These are phyloP conservation scores for Eupithecia pulchellata DNA, from an alignment of 2,888 invertebrate species.

Conservation along the genomic window DNA sequence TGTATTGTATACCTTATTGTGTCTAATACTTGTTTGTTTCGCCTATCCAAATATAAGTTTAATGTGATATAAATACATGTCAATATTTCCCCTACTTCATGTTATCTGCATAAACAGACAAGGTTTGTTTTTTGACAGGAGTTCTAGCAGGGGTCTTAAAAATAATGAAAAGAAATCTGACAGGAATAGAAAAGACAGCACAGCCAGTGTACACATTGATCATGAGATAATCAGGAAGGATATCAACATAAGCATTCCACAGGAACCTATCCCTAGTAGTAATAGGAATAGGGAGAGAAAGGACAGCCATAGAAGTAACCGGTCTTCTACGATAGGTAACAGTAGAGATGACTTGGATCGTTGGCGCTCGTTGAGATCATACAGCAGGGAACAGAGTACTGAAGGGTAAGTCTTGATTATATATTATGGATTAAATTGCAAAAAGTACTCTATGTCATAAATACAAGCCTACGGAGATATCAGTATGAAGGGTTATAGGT, in stretches of 20 bases:
- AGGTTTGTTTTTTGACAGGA: constrained; percentile 56
- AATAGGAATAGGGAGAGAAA: constrained; percentile 69
- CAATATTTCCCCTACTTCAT: too few species aligned
- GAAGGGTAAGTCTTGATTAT: constrained; percentile 67
- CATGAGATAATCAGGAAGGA: constrained; percentile 68
- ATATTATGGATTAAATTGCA: neutral
- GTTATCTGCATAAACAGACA: neutral
- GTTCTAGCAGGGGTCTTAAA: constrained; percentile 76
- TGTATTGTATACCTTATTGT: too few species aligned
- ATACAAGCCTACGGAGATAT: neutral
- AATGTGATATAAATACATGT: too few species aligned
- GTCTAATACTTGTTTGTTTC: too few species aligned
- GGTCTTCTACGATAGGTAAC: constrained; percentile 78
- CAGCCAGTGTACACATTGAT: constrained; percentile 70
- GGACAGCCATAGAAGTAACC: constrained; percentile 77
- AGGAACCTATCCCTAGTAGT: constrained; percentile 63
- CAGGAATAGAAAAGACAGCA: constrained; percentile 73
- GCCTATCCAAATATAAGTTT: too few species aligned
- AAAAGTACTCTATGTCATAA: neutral
- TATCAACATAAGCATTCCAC: constrained; percentile 74
- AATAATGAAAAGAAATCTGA: constrained; percentile 72
- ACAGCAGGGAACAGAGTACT: constrained; percentile 80
- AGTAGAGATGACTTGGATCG: constrained; percentile 79
- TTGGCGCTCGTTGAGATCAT: constrained; percentile 79
- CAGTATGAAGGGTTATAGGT: too few species aligned